These are phyloP conservation scores for Mimumesa dahlbomi DNA, from an alignment of 2,888 invertebrate species.

Conservation along the genomic window DNA sequence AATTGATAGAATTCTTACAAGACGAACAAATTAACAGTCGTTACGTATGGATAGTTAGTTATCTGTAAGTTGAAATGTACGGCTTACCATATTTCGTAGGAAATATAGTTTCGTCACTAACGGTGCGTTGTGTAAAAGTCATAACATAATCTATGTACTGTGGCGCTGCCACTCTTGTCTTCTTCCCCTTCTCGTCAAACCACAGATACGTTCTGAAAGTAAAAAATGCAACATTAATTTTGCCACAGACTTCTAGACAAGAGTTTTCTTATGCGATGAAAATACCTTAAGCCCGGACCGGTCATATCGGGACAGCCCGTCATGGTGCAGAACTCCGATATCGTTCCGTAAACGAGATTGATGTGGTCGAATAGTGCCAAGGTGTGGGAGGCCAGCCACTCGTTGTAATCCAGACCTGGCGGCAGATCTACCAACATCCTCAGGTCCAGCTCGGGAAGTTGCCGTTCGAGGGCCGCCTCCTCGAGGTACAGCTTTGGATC, in stretches of 20 bases:
- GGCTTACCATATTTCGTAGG: slow-evolving; percentile 97
- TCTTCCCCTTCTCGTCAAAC: slow-evolving; percentile 99
- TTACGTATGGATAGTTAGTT: not conserved
- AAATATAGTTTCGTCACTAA: slow-evolving; percentile 97
- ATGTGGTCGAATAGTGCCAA: slow-evolving; percentile 99
- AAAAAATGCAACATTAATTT: too few relatives aligned
- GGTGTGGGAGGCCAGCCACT: slow-evolving; percentile 99
- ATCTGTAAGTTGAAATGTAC: not conserved
- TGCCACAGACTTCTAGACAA: too few relatives aligned
- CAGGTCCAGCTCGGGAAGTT: slow-evolving; percentile 96
- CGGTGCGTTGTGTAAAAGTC: slow-evolving; percentile 98
- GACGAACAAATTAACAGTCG: too few relatives aligned
- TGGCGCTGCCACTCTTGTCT: slow-evolving; percentile 97
- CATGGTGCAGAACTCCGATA: slow-evolving; percentile 99
- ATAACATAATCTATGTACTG: slow-evolving; percentile 99
- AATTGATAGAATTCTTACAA: too few relatives aligned
- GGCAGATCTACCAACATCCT: slow-evolving; percentile 96
- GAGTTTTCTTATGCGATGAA: too few relatives aligned
- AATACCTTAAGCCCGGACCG: slow-evolving; percentile 95
- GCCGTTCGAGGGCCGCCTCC: slow-evolving; percentile 95
- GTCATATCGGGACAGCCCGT: slow-evolving; percentile 98
- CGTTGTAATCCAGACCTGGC: slow-evolving; percentile 97
- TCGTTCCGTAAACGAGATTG: slow-evolving; percentile 98
- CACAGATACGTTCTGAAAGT: slow-evolving; percentile 95
- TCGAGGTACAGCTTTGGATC: slow-evolving; percentile 97